Percentiles rank a stretch among this genome's conserved stretches.
phyloP scores from a whole-genome alignment of 2,797 vertebrate species.

The Botia kubotai region DNA sequence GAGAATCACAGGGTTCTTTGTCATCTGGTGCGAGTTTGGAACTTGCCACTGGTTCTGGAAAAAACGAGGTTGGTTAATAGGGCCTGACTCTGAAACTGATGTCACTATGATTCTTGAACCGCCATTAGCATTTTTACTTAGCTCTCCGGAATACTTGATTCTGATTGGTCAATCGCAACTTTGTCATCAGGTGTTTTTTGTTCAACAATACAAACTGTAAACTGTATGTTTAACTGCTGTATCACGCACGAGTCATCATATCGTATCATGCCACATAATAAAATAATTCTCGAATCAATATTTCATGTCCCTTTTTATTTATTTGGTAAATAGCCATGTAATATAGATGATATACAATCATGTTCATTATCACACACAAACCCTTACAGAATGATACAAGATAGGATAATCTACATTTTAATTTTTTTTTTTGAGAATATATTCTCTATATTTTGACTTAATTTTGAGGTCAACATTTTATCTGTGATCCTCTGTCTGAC shows the following conservation, averaged over 20 bases:
- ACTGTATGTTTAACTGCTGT: background rate
- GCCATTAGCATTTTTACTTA: background rate
- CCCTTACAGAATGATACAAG: background rate
- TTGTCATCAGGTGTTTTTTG: background rate
- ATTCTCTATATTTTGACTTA: background rate
- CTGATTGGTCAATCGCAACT: background rate
- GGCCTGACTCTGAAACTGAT: background rate
- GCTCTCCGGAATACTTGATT: background rate
- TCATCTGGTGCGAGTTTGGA: slow-evolving; percentile 96
- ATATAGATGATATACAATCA: background rate
- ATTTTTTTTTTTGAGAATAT: background rate
- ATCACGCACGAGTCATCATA: too few relatives aligned
- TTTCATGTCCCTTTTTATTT: background rate
- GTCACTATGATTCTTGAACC: slow-evolving; percentile 8
- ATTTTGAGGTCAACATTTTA: background rate
- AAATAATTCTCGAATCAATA: background rate
- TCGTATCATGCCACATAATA: background rate
- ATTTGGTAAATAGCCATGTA: too few relatives aligned
- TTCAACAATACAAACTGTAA: background rate
- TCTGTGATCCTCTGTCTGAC: slow-evolving; percentile 18
- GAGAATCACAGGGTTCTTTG: slow-evolving; percentile 94
- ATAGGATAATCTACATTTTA: too few relatives aligned
- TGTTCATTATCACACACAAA: too few relatives aligned
- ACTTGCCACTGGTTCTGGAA: slow-evolving; percentile 81
- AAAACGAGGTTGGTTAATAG: slow-evolving; percentile 77